These are phyloP conservation scores for Mastigias papua DNA, from an alignment of 30 jellyfish, hydroid and myxozoan genomes.

Conservation along the genomic window DNA sequence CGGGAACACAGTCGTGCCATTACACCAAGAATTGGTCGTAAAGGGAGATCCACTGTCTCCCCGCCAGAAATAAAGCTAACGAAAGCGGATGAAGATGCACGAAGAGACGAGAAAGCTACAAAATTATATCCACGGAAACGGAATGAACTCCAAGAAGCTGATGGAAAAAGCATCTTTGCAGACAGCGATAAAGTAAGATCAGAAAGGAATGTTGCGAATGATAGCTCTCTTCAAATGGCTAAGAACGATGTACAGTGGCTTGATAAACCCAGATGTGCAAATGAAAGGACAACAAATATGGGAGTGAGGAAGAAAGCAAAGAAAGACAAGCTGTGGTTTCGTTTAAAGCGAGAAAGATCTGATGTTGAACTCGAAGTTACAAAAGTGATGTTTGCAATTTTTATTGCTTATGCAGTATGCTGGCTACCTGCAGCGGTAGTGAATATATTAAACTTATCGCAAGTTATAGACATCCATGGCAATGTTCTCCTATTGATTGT, in stretches of 20 bases:
- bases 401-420: slow-evolving; percentile 78
- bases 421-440: slow-evolving; percentile 92
- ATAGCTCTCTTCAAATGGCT: not conserved
- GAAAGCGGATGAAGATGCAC: not conserved
- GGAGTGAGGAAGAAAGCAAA: no score
- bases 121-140: not conserved
- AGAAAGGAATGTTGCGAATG: not conserved
- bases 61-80: slow-evolving; percentile 36
- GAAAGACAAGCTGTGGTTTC: slow-evolving; percentile 7
- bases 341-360: slow-evolving; percentile 49
- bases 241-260: not conserved
- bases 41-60: slow-evolving; percentile 24
- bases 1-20: slow-evolving; percentile 80
- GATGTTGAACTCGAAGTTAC: slow-evolving; percentile 84
- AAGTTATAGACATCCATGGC: slow-evolving; percentile 35
- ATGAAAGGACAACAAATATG: no score
- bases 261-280: no score
- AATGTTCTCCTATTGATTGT: slow-evolving; percentile 54
- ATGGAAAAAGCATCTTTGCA: not conserved
- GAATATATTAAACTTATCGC: slow-evolving; percentile 56
- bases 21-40: slow-evolving; percentile 58
- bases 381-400: slow-evolving; percentile 81
- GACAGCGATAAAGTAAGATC: not conserved
- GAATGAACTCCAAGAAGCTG: not conserved
- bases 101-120: not conserved